Evolutionary conservation across 2,113 vertebrate species (phyloP).

Genomic region (Cyanoderma ruficeps): DNA sequence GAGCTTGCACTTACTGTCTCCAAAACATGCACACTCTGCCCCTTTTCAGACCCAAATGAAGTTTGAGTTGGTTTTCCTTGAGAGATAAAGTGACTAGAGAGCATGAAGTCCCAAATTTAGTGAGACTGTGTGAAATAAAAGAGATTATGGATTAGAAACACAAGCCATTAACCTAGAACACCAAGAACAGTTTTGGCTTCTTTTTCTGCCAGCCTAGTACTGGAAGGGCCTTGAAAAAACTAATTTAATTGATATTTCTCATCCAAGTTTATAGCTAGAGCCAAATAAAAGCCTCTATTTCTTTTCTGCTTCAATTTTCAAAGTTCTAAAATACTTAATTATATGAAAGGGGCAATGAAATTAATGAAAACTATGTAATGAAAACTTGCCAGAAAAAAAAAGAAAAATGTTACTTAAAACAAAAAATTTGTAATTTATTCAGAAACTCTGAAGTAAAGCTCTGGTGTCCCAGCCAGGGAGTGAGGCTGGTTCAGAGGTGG

Average conservation of each 20-base stretch:
- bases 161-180: background rate
- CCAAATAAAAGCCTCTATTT: background rate
- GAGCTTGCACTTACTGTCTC: background rate
- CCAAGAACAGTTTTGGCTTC: background rate
- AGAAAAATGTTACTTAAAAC: background rate
- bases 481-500: fast-evolving
- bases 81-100: background rate
- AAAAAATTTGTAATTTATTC: background rate
- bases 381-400: background rate
- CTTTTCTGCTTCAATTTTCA: background rate
- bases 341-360: background rate
- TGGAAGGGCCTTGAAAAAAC: background rate
- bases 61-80: background rate
- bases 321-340: background rate
- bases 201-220: background rate
- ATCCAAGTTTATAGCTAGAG: background rate
- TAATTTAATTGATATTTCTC: background rate
- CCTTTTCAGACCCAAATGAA: background rate
- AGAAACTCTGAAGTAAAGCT: background rate
- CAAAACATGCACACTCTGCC: background rate
- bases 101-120: background rate
- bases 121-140: background rate
- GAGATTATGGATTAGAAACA: background rate
- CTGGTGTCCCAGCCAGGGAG: background rate
- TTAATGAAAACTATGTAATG: background rate